Evolutionary conservation across 2,113 vertebrate genomes (phyloP).

Genomic region (Stigmatopora argus): DNA sequence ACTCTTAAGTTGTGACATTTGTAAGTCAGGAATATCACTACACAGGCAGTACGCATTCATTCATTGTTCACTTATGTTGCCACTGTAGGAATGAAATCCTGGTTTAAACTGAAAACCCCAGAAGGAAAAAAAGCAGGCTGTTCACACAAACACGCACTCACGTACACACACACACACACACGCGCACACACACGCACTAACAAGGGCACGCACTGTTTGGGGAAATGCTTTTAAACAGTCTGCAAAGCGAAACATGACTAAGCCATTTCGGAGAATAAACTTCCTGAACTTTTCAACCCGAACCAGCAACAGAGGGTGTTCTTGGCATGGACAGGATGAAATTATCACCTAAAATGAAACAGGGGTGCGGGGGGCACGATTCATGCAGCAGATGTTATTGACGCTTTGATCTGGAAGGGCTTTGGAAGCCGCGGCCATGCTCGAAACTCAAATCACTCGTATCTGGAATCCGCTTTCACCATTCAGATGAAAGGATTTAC

Average conservation of each 20-base stretch:
- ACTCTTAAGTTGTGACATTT: too few species aligned
- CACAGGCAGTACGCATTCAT: too few species aligned
- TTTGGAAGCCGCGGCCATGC: not conserved
- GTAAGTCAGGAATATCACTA: too few species aligned
- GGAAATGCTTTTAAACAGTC: slow-evolving; percentile 1
- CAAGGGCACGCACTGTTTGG: not conserved
- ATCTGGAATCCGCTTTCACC: too few species aligned
- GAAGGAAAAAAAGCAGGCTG: slow-evolving; percentile 38
- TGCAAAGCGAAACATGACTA: not conserved
- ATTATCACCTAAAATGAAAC: not conserved
- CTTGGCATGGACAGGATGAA: not conserved
- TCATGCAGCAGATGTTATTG: not conserved
- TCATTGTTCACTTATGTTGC: not conserved
- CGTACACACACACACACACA: too few species aligned
- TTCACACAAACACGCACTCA: slow-evolving; percentile 15
- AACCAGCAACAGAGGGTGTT: not conserved
- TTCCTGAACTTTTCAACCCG: not conserved
- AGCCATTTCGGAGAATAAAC: slow-evolving; percentile 4
- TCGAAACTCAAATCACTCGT: not conserved
- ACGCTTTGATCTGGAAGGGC: not conserved
- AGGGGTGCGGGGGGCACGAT: not conserved
- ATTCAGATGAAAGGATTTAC: too few species aligned
- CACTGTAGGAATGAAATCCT: not conserved
- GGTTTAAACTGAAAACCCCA: not conserved
- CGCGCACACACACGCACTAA: slow-evolving; percentile 9